Conservation (phyloP, 2,888 invertebrate species). For the Rhagophthalmus giganteus region DNA sequence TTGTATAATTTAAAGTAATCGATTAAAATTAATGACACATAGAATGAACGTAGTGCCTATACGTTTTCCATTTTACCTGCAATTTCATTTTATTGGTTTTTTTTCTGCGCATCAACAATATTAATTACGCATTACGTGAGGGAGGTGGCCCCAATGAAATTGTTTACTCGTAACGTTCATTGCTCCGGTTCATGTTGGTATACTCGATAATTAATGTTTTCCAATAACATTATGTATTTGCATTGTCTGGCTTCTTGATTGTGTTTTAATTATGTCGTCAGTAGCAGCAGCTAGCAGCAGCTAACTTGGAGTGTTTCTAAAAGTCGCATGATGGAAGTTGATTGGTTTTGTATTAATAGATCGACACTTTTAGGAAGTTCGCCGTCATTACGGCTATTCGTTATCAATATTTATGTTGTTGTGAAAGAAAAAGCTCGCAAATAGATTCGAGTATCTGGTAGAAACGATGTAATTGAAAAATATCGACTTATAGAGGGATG, state of each 20-base stretch:
- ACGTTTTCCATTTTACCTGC: no score
- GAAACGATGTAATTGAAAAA: neutral
- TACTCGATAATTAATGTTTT: slow-evolving; percentile 35
- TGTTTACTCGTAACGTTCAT: slow-evolving; percentile 43
- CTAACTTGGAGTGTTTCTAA: slow-evolving; percentile 28
- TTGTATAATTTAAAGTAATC: no score
- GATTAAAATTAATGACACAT: no score
- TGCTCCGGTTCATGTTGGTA: slow-evolving; percentile 37
- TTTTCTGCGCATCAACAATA: no score
- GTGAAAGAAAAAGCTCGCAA: no score
- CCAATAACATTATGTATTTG: slow-evolving; percentile 41
- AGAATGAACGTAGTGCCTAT: no score
- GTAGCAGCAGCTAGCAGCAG: slow-evolving; percentile 19
- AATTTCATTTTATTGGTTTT: no score
- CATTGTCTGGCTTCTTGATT: slow-evolving; percentile 41
- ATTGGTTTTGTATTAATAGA: slow-evolving; percentile 27
- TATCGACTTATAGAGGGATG: no score
- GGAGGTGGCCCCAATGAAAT: slow-evolving; percentile 32
- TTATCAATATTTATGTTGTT: no score
- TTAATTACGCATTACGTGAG: no score
- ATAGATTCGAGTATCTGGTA: no score
- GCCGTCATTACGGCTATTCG: no score
- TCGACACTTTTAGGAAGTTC: neutral
- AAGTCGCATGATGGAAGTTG: slow-evolving; percentile 15
- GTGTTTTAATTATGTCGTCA: slow-evolving; percentile 31